phyloP scores from a whole-genome alignment of 2,888 invertebrate species.

The Lordiphosa andalusiaca region DNA sequence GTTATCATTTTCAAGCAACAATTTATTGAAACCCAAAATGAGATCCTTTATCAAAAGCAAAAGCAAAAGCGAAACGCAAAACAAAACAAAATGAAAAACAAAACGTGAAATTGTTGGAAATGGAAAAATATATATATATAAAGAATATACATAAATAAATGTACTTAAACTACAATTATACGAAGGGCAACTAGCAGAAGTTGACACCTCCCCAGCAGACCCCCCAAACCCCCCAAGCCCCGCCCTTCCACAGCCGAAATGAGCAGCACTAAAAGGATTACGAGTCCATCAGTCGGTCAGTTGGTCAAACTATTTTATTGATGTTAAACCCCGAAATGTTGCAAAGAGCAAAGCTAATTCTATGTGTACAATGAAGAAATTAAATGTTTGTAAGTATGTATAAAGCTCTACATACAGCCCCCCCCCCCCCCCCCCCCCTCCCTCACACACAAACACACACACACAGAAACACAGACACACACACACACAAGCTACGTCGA shows the following conservation, averaged over 20 bases:
- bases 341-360: slow-evolving; percentile 27
- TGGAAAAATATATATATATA: slow-evolving; percentile 2
- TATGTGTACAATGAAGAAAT: slow-evolving; percentile 17
- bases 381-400: not conserved
- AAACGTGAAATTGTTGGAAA: not conserved
- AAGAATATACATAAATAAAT: slow-evolving; percentile 6
- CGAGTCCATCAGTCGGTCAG: too few species aligned
- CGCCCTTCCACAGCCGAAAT: too few species aligned
- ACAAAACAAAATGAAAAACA: slow-evolving; percentile 8
- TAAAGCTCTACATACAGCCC: not conserved
- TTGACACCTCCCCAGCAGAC: too few species aligned
- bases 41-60: slow-evolving; percentile 15
- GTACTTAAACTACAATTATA: too few species aligned
- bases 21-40: slow-evolving; percentile 12
- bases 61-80: slow-evolving; percentile 7
- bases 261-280: too few species aligned
- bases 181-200: not conserved
- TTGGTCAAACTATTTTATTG: slow-evolving; percentile 1
- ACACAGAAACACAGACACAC: slow-evolving; percentile 6
- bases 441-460: slow-evolving; percentile 8
- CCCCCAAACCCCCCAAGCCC: too few species aligned
- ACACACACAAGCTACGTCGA: slow-evolving; percentile 13
- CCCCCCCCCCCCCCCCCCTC: too few species aligned
- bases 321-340: slow-evolving; percentile 4
- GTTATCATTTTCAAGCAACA: slow-evolving; percentile 42